phyloP scores from a whole-genome alignment of 2,797 vertebrate species.

The Diceros bicornis region DNA sequence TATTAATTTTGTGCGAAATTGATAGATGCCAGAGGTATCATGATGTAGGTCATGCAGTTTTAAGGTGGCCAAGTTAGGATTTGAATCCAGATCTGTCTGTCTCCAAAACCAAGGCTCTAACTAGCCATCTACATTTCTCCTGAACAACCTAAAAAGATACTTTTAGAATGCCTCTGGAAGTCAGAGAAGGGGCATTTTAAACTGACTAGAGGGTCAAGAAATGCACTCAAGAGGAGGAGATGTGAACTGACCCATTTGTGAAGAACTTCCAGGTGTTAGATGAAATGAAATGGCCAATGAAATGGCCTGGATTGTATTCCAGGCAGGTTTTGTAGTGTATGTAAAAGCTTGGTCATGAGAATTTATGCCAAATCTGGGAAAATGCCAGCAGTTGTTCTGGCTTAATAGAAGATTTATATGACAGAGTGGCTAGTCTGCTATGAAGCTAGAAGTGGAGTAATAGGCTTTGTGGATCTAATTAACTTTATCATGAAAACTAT shows the following conservation, averaged over 20 bases:
- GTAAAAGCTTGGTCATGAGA: neutral
- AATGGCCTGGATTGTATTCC: too few species aligned
- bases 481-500: neutral
- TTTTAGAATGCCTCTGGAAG: neutral
- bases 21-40: too few species aligned
- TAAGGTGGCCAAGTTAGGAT: neutral
- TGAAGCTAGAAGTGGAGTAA: neutral
- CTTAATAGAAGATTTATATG: neutral
- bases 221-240: neutral
- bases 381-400: neutral
- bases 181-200: neutral
- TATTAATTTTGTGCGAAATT: neutral
- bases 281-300: neutral
- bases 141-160: neutral
- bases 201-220: neutral
- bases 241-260: neutral
- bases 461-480: fast-evolving
- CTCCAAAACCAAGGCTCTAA: neutral
- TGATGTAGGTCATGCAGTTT: neutral
- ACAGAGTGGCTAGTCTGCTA: neutral
- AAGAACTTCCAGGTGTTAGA: neutral
- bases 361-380: neutral
- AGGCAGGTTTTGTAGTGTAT: neutral
- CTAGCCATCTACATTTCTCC: neutral
- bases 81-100: neutral